A percentile compares a stretch with the other conserved stretches of the same genome.
phyloP scores from a whole-genome alignment of 1,140 invertebrate species.

The Myzus persicae region DNA sequence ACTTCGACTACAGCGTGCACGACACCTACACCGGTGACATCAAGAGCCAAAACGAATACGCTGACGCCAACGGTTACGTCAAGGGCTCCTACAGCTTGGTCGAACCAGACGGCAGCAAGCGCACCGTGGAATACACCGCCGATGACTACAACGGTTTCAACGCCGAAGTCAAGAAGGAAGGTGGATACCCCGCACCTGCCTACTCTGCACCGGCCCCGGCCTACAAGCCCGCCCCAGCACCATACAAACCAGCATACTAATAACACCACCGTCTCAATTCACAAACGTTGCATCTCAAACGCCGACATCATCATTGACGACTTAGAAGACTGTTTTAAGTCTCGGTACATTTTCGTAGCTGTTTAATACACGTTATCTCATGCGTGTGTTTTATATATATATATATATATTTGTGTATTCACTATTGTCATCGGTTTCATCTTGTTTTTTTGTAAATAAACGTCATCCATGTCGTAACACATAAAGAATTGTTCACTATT shows the following conservation, averaged over 20 bases:
- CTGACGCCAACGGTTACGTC: conserved; percentile 69
- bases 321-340: conserved; percentile 28
- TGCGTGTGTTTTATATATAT: background rate
- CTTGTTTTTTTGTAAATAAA: conserved; percentile 35
- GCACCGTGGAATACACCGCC: conserved; percentile 71
- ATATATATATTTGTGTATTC: background rate
- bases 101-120: conserved; percentile 69
- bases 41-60: conserved; percentile 64
- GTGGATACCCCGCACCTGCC: conserved; percentile 59
- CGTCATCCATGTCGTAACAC: background rate
- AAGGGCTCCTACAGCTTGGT: conserved; percentile 65
- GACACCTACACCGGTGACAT: conserved; percentile 64
- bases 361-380: background rate
- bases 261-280: background rate
- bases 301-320: background rate
- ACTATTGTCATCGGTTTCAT: background rate
- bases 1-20: conserved; percentile 62
- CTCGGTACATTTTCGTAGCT: background rate
- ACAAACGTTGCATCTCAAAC: conserved; percentile 12
- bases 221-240: conserved; percentile 42
- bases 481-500: background rate
- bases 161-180: conserved; percentile 59
- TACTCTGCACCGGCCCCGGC: conserved; percentile 57
- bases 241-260: conserved; percentile 47
- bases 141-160: conserved; percentile 72